phyloP scores from a whole-genome alignment of 2,113 vertebrate species.

The Phycodurus eques region DNA sequence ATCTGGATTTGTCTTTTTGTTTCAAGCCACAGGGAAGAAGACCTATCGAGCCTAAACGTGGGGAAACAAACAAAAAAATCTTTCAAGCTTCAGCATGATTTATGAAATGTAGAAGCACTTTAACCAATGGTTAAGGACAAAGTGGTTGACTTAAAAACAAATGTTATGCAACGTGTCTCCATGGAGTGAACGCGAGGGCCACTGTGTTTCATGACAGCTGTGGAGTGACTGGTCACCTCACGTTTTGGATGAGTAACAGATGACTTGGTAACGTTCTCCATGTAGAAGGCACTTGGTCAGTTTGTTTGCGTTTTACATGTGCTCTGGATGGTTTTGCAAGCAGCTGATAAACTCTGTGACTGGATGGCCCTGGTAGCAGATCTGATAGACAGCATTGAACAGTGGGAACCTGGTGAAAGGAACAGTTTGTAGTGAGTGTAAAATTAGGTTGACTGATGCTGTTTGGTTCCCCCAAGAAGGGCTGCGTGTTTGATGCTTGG shows the following conservation, averaged over 20 bases:
- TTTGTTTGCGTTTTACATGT: constrained; percentile 69
- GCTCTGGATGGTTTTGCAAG: constrained; percentile 93
- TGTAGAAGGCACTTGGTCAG: constrained; percentile 51
- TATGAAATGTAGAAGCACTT: constrained; percentile 24
- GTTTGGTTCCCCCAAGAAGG: background rate
- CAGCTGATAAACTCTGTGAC: constrained; percentile 85
- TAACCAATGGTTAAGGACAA: constrained; percentile 15
- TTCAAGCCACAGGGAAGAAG: background rate
- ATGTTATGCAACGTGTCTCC: constrained; percentile 6
- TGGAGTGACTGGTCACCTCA: constrained; percentile 16
- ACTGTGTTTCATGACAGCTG: constrained; percentile 14
- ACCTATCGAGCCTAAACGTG: no score
- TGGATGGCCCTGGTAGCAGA: constrained; percentile 85
- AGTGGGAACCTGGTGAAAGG: constrained; percentile 84
- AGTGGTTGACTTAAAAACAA: constrained; percentile 10
- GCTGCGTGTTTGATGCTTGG: background rate
- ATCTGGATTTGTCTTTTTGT: background rate
- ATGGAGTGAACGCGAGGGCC: background rate
- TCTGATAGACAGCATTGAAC: constrained; percentile 88
- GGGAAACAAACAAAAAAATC: constrained; percentile 1
- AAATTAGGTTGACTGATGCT: background rate
- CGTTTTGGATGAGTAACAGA: background rate
- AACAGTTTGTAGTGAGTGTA: constrained; percentile 1
- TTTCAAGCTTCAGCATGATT: constrained; percentile 21
- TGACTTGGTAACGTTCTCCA: constrained; percentile 21